A percentile compares a stretch with the other conserved stretches of the same genome.
Conservation (phyloP, 2,797 vertebrate genomes). For the Sternarchorhynchus goeldii region DNA sequence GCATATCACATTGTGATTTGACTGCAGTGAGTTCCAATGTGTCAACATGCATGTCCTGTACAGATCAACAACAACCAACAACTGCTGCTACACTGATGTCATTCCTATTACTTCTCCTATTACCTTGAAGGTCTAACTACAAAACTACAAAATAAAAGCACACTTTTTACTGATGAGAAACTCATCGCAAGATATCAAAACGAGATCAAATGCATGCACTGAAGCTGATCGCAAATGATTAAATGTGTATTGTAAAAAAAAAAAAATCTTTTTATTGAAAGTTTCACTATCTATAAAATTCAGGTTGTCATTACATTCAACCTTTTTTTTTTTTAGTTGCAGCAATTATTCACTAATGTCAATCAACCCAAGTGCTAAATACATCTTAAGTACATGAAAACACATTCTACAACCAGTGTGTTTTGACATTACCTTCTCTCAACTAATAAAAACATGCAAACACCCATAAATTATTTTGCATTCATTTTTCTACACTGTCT, state of each 20-base stretch:
- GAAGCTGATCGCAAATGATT: not conserved
- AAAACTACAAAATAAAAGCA: not conserved
- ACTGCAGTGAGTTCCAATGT: not conserved
- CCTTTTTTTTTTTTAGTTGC: no score
- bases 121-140: no score
- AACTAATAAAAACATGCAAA: constrained; percentile 2
- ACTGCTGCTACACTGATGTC: not conserved
- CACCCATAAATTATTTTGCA: not conserved
- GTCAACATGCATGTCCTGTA: not conserved
- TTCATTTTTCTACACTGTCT: not conserved
- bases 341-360: no score
- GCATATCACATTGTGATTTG: no score
- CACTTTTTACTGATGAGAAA: not conserved
- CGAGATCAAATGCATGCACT: not conserved
- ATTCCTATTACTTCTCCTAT: no score
- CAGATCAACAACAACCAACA: not conserved
- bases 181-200: not conserved
- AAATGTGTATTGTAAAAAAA: not conserved
- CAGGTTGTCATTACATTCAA: no score
- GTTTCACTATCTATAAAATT: not conserved
- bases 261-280: no score
- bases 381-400: no score
- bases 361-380: no score
- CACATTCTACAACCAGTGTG: not conserved
- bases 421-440: not conserved